Evolutionary conservation across 2,888 invertebrate species (phyloP).

Genomic region (Tachystola acroxantha): DNA sequence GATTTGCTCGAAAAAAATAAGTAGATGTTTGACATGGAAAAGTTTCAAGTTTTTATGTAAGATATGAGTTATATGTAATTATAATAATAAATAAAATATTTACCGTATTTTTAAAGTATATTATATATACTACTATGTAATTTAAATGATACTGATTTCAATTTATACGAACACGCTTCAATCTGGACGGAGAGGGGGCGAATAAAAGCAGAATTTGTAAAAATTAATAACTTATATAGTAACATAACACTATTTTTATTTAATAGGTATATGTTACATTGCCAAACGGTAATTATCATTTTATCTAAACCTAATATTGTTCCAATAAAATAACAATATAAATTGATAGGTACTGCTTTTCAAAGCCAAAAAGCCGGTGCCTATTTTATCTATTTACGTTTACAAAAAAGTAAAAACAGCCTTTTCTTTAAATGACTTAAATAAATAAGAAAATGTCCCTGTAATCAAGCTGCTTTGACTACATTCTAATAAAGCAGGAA

Average conservation of each 20-base stretch:
- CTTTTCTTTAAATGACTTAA: too few species aligned
- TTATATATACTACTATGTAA: too few species aligned
- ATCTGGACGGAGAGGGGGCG: slow-evolving; percentile 70
- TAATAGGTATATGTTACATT: slow-evolving; percentile 20
- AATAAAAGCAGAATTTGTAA: too few species aligned
- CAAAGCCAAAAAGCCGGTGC: slow-evolving; percentile 1
- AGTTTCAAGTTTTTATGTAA: too few species aligned
- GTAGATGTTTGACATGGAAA: too few species aligned
- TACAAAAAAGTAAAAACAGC: neutral
- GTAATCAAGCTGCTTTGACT: too few species aligned
- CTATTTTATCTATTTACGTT: neutral
- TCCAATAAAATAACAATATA: slow-evolving; percentile 9
- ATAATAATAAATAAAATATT: too few species aligned
- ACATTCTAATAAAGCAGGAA: slow-evolving; percentile 26
- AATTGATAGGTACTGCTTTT: neutral
- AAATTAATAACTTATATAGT: slow-evolving; percentile 32
- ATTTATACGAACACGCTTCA: slow-evolving; percentile 67
- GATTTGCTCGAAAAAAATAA: too few species aligned
- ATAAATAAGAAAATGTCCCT: neutral
- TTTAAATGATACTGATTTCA: too few species aligned
- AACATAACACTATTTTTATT: slow-evolving; percentile 15
- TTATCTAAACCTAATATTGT: slow-evolving; percentile 8
- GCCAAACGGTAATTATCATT: slow-evolving; percentile 11
- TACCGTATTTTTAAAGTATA: too few species aligned
- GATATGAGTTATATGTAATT: too few species aligned